Percentiles rank a stretch among this genome's conserved stretches.
Conservation (phyloP, 37 sponge, comb jelly and placozoan genomes). For the Hexactinellida sp. region DNA sequence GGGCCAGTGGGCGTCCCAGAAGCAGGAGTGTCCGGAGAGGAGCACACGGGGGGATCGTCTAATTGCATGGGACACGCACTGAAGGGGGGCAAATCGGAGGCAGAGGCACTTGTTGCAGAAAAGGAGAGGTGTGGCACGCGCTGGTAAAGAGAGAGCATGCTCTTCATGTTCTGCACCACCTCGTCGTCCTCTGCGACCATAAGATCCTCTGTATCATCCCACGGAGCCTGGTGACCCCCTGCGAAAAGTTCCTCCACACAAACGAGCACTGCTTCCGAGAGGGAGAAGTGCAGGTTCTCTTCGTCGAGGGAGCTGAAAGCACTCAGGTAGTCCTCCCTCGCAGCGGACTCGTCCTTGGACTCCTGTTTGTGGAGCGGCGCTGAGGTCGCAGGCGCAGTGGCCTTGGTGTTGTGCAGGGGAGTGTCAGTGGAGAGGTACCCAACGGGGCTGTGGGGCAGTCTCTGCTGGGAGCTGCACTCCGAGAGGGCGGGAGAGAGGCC, state of each 20-base stretch:
- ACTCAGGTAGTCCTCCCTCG: not conserved
- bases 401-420: not conserved
- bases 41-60: not conserved
- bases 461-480: not conserved
- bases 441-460: not conserved
- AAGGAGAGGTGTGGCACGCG: not conserved
- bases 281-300: constrained; percentile 14
- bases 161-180: not conserved
- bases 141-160: not conserved
- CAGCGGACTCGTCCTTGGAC: not conserved
- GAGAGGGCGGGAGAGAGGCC: not conserved
- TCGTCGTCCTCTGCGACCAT: not conserved
- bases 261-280: not conserved
- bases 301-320: not conserved
- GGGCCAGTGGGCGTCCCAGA: not conserved
- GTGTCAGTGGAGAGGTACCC: not conserved
- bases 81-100: not conserved
- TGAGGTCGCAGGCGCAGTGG: not conserved
- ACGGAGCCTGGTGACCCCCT: not conserved
- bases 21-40: not conserved
- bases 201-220: not conserved
- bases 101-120: not conserved
- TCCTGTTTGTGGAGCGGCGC: not conserved
- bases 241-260: not conserved
- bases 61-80: not conserved